Percentiles rank a stretch among this genome's conserved stretches.
phyloP scores from a whole-genome alignment of 2,888 invertebrate genomes.

The Noctua fimbriata region DNA sequence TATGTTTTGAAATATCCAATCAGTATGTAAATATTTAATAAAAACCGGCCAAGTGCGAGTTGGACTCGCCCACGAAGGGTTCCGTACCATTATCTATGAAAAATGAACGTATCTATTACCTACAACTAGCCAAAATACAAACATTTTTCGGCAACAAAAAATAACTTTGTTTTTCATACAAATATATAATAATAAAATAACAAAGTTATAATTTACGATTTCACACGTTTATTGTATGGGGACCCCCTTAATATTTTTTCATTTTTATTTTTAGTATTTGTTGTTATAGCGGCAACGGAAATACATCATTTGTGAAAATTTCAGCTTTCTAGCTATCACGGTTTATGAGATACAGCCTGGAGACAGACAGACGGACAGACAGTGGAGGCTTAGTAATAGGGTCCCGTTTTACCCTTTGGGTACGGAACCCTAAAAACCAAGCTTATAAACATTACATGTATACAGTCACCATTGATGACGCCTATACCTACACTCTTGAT shows the following conservation, averaged over 20 bases:
- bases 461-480: slow-evolving; percentile 56
- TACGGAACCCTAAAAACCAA: slow-evolving; percentile 45
- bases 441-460: slow-evolving; percentile 49
- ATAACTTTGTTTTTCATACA: slow-evolving; percentile 52
- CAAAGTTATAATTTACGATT: slow-evolving; percentile 49
- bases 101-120: slow-evolving; percentile 49
- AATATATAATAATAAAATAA: slow-evolving; percentile 38
- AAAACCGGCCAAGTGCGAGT: slow-evolving; percentile 28
- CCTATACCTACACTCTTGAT: slow-evolving; percentile 54
- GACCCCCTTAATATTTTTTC: slow-evolving; percentile 41
- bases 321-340: slow-evolving; percentile 32
- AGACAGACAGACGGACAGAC: slow-evolving; percentile 20
- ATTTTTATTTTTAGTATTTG: slow-evolving; percentile 48
- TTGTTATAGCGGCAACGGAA: slow-evolving; percentile 51
- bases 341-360: slow-evolving; percentile 30
- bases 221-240: slow-evolving; percentile 43
- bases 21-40: slow-evolving; percentile 51
- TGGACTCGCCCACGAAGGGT: slow-evolving; percentile 23
- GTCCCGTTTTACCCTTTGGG: slow-evolving; percentile 39
- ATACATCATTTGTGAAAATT: slow-evolving; percentile 45
- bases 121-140: slow-evolving; percentile 51
- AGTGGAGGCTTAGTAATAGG: slow-evolving; percentile 20
- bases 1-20: slow-evolving; percentile 55
- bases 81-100: slow-evolving; percentile 32
- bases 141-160: slow-evolving; percentile 48